Percentiles rank a stretch among this genome's conserved stretches.
Conservation (phyloP, 2,797 vertebrate species). For the Pitangus sulphuratus region DNA sequence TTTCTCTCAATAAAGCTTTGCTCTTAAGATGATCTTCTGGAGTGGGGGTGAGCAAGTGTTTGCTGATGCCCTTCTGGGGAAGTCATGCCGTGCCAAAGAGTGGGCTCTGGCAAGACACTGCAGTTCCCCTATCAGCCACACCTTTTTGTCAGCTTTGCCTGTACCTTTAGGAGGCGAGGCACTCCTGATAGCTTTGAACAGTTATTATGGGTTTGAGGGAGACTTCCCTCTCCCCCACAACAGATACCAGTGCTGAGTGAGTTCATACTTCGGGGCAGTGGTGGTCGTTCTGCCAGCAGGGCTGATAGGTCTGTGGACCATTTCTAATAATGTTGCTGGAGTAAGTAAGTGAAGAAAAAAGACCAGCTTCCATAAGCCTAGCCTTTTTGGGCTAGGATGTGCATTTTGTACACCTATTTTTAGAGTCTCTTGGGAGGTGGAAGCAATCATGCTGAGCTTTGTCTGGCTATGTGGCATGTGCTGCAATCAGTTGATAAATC, state of each 20-base stretch:
- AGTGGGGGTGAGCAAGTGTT: not conserved
- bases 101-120: not conserved
- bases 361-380: not conserved
- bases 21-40: not conserved
- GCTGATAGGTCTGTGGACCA: not conserved
- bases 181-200: not conserved
- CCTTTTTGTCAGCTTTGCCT: not conserved
- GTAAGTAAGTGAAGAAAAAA: not conserved
- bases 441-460: not conserved
- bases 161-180: not conserved
- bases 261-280: not conserved
- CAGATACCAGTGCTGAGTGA: not conserved
- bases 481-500: not conserved
- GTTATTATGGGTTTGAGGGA: not conserved
- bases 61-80: not conserved
- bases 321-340: not conserved
- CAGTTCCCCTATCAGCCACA: fast-evolving
- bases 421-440: not conserved
- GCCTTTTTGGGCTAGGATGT: not conserved
- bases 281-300: not conserved
- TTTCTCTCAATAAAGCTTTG: not conserved
- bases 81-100: not conserved
- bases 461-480: not conserved
- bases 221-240: too few species aligned
- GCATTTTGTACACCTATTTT: not conserved